Evolutionary conservation across 2,888 invertebrate species (phyloP), one percentile per base, ranked within the genome.

Genomic region (Pocota personata): DNA sequence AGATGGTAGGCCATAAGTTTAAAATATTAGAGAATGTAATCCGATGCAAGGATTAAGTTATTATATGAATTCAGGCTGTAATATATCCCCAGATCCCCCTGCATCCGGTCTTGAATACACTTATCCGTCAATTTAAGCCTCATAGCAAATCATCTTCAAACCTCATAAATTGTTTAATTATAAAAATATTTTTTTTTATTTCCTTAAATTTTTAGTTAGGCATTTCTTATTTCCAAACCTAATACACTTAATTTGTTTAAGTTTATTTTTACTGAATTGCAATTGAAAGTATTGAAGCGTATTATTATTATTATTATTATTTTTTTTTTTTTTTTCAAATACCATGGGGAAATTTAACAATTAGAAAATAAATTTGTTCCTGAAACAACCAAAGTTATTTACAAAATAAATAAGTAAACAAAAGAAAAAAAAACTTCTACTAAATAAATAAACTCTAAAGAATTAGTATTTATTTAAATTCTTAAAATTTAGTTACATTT

Each of bases 341-440:
- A 86, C 78, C 35, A 77, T 76, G 82, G 86, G 82, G 76, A 87
- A 79, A 80, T 83, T 82, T 75, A 76, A 71, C n/a, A 80, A 87
- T 82, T 57, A 86, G 58, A 87, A 79, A 88, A 77, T 32, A 78
- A 88, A 82, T 88, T 88, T 89, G 88, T 89, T 89, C 90, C 91
- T 91, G 91, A 92, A 92, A 92, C 93, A 93, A 93, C 92, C 92
- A 91, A 92, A 92, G 91, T 86, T 88, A 82, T 87, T 83, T 72
- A 79, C 71, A 80, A 78, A 69, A 72, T 84, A 82, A 58, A 71
- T 58, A 87, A 88, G 86, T 72, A 71, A 87, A 78, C 69, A 83
- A 80, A 77, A 72, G 57, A 80, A 32, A 77, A 87, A 67, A 77
- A 67, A 50, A 43, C 30, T 19, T 83, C 52, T 58, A 52, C 48